Evolutionary conservation across 2,797 vertebrate species (phyloP), one percentile per base, ranked within the genome.

Genomic region (Galagoides demidoff): DNA sequence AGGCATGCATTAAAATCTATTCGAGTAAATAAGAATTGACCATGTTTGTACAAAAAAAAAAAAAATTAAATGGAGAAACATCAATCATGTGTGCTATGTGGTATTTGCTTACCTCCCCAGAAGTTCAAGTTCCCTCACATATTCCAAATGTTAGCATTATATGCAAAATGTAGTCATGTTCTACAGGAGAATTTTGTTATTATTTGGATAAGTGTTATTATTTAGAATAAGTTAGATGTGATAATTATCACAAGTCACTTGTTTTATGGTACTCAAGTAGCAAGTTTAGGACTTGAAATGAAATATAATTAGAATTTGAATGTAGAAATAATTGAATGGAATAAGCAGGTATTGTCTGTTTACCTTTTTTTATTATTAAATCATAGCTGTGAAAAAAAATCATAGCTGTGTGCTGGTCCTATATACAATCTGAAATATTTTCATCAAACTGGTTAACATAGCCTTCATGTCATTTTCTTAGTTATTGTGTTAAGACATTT

Each of bases 241-340:
- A 84, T 59, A 49, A 94, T 90, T 92, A 93, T 82, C 77, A 83
- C 93, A 94, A 94, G 85, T 39, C 89, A 82, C 66, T 95, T 96
- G 34, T 87, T 96, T 94, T 85, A 45, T 73, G 74, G 43, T 31
- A 85, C n/a, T 88, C 77, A 92, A 70, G 63, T 87, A 85, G 23
- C 17, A 94, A 92, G 52, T 79, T 90, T 63, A 93, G 59, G 39
- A 73, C n/a, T 83, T 82, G 59, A 89, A 25, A 25, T 86, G 70
- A 96, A 94, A 70, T 83, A 68, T 63, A 89, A 97, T 96, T 97
- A 97, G 94, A 96, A 97, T 96, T 83, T 97, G 92, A 96, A 96
- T 96, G 49, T 34, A 90, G 77, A 96, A 93, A 88, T 96, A 77
- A 96, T 94, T 96, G 68, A 93, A 90, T 85, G 37, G 2, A 82